phyloP scores from a whole-genome alignment of 2,888 invertebrate genomes.

The Acleris literana region DNA sequence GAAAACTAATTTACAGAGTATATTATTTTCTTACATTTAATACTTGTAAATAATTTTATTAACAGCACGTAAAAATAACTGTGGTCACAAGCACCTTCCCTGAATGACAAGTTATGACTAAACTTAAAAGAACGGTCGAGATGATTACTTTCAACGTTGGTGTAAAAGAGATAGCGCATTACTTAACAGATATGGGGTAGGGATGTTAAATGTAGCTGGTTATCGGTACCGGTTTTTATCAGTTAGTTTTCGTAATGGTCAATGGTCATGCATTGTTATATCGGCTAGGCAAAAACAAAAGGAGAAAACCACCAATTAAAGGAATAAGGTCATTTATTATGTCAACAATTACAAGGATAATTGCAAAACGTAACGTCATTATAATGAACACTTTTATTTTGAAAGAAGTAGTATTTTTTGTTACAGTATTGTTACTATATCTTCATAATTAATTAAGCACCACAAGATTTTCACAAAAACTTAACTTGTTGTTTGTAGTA shows the following conservation, averaged over 20 bases:
- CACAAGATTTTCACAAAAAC: no score
- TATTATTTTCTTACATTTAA: slow-evolving; percentile 51
- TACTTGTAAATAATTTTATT: slow-evolving; percentile 40
- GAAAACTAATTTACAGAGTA: slow-evolving; percentile 1
- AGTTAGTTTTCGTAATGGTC: slow-evolving; percentile 30
- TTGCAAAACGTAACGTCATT: no score
- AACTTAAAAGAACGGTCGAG: slow-evolving; percentile 44
- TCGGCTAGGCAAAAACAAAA: slow-evolving; percentile 26
- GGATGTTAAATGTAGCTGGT: slow-evolving; percentile 34
- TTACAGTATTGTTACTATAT: no score
- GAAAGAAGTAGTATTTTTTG: no score
- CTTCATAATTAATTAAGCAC: no score
- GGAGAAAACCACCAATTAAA: slow-evolving; percentile 11
- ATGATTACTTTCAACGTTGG: slow-evolving; percentile 40
- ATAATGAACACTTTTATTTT: no score
- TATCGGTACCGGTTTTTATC: slow-evolving; percentile 38
- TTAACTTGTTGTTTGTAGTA: no score
- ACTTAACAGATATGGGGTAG: slow-evolving; percentile 46
- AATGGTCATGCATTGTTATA: slow-evolving; percentile 22
- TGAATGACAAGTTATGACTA: slow-evolving; percentile 71
- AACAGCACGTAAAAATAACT: slow-evolving; percentile 42
- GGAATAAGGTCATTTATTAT: neutral
- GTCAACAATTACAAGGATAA: neutral
- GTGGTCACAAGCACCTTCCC: slow-evolving; percentile 56
- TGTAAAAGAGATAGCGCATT: slow-evolving; percentile 52